phyloP scores from a whole-genome alignment of 2,888 invertebrate species.

The Ferdinandea cuprea region DNA sequence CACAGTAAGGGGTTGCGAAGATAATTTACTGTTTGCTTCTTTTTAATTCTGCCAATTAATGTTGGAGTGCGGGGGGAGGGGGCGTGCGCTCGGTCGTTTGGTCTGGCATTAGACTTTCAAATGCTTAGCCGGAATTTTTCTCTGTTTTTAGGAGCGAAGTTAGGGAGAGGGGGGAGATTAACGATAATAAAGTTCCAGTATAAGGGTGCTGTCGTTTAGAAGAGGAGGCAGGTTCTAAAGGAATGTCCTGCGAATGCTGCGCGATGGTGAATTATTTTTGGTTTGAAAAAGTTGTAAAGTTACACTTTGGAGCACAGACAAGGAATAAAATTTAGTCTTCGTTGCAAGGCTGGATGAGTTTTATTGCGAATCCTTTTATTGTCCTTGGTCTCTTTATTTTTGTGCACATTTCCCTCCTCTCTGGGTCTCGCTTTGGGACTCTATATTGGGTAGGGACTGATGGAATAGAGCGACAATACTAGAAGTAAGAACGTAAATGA shows the following conservation, averaged over 20 bases:
- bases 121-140: slow-evolving; percentile 17
- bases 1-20: slow-evolving; percentile 4
- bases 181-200: slow-evolving; percentile 23
- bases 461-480: slow-evolving; percentile 33
- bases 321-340: slow-evolving; percentile 71
- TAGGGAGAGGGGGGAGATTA: slow-evolving; percentile 5
- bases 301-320: slow-evolving; percentile 69
- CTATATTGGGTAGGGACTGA: slow-evolving; percentile 17
- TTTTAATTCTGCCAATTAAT: slow-evolving; percentile 68
- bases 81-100: too few relatives aligned
- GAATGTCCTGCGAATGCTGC: slow-evolving; percentile 16
- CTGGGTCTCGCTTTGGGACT: not conserved
- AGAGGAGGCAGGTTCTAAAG: not conserved
- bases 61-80: not conserved
- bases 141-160: not conserved
- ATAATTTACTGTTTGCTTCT: slow-evolving; percentile 65
- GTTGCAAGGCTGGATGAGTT: slow-evolving; percentile 69
- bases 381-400: slow-evolving; percentile 52
- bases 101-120: slow-evolving; percentile 45
- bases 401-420: slow-evolving; percentile 5
- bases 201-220: slow-evolving; percentile 49
- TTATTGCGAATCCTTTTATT: slow-evolving; percentile 71
- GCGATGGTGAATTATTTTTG: slow-evolving; percentile 18
- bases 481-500: slow-evolving; percentile 61
- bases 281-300: slow-evolving; percentile 60